Evolutionary conservation across 2,888 invertebrate species (phyloP).

Genomic region (Noctua janthe): DNA sequence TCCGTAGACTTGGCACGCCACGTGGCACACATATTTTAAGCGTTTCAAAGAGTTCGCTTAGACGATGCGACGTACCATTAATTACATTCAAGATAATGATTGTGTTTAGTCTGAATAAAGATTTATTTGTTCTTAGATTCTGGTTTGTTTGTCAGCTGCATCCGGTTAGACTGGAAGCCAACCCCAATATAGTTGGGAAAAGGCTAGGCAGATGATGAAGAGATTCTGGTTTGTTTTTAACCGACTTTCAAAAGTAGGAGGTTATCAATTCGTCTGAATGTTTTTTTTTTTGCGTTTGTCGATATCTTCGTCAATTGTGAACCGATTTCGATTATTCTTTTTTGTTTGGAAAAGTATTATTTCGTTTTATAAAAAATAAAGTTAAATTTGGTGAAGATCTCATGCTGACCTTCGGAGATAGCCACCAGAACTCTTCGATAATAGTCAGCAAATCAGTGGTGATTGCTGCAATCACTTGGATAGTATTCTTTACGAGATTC

Average conservation of each 20-base stretch:
- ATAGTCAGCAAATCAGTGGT: too few species aligned
- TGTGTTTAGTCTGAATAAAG: background rate
- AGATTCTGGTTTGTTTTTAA: background rate
- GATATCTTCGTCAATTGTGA: background rate
- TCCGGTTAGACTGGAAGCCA: too few species aligned
- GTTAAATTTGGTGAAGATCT: background rate
- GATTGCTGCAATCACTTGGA: too few species aligned
- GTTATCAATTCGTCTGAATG: background rate
- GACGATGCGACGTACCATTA: background rate
- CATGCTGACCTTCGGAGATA: background rate
- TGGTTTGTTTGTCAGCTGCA: background rate
- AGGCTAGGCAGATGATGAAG: too few species aligned
- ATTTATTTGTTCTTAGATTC: background rate
- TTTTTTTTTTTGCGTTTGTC: too few species aligned
- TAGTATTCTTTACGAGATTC: background rate
- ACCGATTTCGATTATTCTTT: background rate
- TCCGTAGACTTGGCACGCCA: background rate
- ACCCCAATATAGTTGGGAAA: too few species aligned
- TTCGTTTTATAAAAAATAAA: too few species aligned
- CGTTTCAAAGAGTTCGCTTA: background rate
- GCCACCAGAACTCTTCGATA: too few species aligned
- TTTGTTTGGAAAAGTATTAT: background rate
- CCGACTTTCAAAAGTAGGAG: background rate
- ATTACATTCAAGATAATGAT: background rate
- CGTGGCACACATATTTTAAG: background rate